These are phyloP conservation scores for Psittacara wagleri DNA, from an alignment of 2,113 vertebrate species.

Conservation along the genomic window DNA sequence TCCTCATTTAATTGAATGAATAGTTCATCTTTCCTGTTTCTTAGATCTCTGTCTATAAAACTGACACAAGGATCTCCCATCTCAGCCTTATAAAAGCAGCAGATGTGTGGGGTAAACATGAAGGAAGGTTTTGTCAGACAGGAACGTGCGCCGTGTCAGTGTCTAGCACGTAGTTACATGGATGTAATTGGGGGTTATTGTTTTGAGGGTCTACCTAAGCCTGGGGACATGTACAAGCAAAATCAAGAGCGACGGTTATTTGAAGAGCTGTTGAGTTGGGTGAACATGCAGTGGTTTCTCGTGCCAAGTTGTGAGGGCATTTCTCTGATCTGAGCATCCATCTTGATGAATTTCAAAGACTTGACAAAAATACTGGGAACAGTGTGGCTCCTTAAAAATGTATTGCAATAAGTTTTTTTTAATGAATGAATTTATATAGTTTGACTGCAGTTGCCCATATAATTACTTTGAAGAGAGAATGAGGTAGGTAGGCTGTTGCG, in stretches of 20 bases:
- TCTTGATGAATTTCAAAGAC: not conserved
- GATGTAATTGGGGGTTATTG: accelerated
- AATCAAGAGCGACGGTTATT: accelerated
- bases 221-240: accelerated
- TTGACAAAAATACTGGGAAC: not conserved
- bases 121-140: accelerated
- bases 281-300: accelerated
- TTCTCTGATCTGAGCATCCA: not conserved
- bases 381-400: not conserved
- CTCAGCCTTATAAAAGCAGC: not conserved
- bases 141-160: accelerated
- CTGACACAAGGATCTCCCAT: not conserved
- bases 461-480: not conserved
- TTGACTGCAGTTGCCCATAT: not conserved
- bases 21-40: not conserved
- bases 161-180: accelerated
- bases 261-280: accelerated
- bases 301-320: accelerated
- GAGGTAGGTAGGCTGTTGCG: not conserved
- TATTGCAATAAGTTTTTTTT: not conserved
- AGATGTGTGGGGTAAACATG: accelerated
- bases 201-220: not conserved
- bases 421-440: not conserved
- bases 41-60: not conserved
- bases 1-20: not conserved